Evolutionary conservation across 2,113 vertebrate genomes (phyloP).

Genomic region (Callorhinus ursinus): DNA sequence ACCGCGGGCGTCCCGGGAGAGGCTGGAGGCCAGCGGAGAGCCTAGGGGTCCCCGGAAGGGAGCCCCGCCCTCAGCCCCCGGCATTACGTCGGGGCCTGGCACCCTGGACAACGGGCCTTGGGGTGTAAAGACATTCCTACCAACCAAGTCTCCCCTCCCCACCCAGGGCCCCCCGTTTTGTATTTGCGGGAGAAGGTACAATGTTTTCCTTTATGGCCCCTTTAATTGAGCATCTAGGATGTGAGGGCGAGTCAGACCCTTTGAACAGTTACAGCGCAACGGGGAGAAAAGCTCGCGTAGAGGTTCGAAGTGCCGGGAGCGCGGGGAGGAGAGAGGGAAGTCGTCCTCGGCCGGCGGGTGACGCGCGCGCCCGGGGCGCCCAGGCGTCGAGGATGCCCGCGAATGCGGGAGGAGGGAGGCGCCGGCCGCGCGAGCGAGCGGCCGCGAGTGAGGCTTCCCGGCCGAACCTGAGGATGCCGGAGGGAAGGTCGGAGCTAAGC

Average conservation of each 20-base stretch:
- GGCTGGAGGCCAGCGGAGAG: neutral
- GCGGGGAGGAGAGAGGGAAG: too few species aligned
- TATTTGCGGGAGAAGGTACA: neutral
- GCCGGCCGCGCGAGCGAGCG: neutral
- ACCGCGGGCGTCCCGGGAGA: neutral
- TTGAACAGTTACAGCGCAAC: neutral
- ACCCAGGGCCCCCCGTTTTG: neutral
- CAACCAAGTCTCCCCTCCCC: neutral
- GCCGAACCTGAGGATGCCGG: fast-evolving
- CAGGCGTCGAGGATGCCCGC: too few species aligned
- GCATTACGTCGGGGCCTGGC: neutral
- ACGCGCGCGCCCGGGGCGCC: neutral
- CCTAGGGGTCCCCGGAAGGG: fast-evolving
- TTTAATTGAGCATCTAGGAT: neutral
- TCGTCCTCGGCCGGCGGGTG: neutral
- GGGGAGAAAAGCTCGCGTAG: neutral
- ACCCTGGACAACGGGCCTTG: fast-evolving
- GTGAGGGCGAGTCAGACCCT: neutral
- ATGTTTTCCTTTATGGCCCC: neutral
- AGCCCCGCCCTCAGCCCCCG: neutral
- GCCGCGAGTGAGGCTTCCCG: neutral
- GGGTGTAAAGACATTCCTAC: neutral
- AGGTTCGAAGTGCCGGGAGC: neutral
- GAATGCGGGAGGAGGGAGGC: neutral
- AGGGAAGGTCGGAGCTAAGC: neutral